phyloP scores from a whole-genome alignment of 2,888 invertebrate species.

The Drosophila lutescens region DNA sequence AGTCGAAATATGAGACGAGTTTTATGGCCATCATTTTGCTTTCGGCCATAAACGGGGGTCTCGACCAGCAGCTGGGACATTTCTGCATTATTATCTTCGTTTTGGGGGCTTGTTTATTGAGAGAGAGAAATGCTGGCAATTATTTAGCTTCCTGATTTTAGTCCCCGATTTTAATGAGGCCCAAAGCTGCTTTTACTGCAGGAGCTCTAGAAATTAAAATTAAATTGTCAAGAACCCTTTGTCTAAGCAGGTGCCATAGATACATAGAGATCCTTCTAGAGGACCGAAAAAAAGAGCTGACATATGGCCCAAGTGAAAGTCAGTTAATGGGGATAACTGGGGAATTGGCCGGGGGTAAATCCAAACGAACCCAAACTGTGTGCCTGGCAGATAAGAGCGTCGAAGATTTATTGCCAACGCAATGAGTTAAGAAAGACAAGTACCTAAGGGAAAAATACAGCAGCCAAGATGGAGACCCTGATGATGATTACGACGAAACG shows the following conservation, averaged over 20 bases:
- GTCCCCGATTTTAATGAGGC: constrained; percentile 62
- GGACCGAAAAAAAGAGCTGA: constrained; percentile 17
- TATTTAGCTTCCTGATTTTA: constrained; percentile 61
- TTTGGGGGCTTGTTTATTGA: constrained; percentile 34
- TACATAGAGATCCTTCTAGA: constrained; percentile 27
- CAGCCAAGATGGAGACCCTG: constrained; percentile 35
- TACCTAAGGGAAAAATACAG: constrained; percentile 70
- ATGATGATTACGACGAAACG: constrained; percentile 39
- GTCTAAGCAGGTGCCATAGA: constrained; percentile 69
- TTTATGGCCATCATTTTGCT: constrained; percentile 17
- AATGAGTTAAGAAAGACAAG: constrained; percentile 84
- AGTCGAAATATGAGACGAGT: constrained; percentile 46
- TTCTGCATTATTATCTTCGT: constrained; percentile 34
- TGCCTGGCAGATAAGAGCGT: constrained; percentile 74
- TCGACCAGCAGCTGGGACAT: constrained; percentile 16
- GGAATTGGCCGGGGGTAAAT: not conserved
- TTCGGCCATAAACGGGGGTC: constrained; percentile 57
- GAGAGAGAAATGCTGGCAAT: constrained; percentile 48
- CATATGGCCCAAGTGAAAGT: constrained; percentile 37
- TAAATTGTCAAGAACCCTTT: constrained; percentile 43
- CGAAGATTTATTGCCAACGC: constrained; percentile 83
- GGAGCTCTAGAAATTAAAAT: constrained; percentile 63
- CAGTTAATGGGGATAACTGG: constrained; percentile 1
- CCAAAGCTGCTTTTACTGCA: constrained; percentile 40
- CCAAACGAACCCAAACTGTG: constrained; percentile 48